Percentiles rank a stretch among this genome's conserved stretches.
These are phyloP conservation scores for Drosophila repleta DNA, from an alignment of 1,140 invertebrate genomes.

Conservation along the genomic window DNA sequence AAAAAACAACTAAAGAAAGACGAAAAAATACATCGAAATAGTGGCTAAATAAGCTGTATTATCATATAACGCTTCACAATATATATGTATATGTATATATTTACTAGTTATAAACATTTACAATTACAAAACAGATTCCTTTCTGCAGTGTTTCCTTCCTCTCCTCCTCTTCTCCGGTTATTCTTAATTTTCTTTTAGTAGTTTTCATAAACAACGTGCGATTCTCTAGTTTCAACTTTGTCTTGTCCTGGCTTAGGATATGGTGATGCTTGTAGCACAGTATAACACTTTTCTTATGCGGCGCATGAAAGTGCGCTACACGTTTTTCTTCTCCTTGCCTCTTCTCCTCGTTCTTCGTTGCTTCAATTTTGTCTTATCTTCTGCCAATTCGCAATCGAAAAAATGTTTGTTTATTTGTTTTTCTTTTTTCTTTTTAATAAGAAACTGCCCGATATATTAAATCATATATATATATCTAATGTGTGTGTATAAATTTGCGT, in stretches of 20 bases:
- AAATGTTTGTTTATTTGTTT: constrained; percentile 5
- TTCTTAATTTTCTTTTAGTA: neutral
- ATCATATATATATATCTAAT: constrained; percentile 18
- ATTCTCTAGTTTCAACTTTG: constrained; percentile 58
- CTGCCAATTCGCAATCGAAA: constrained; percentile 34
- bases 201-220: constrained; percentile 68
- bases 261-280: constrained; percentile 73
- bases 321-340: constrained; percentile 14
- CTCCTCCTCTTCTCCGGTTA: constrained; percentile 1
- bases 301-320: constrained; percentile 36
- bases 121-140: constrained; percentile 61
- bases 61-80: constrained; percentile 72
- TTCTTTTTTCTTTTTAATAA: constrained; percentile 39
- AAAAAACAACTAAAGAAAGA: constrained; percentile 43
- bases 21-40: constrained; percentile 27
- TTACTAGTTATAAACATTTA: constrained; percentile 67
- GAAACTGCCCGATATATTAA: constrained; percentile 34
- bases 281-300: constrained; percentile 66
- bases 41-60: constrained; percentile 59
- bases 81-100: constrained; percentile 40
- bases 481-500: constrained; percentile 19
- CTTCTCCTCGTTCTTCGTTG: constrained; percentile 10
- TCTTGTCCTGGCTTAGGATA: constrained; percentile 50
- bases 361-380: constrained; percentile 1
- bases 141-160: constrained; percentile 23